phyloP scores from a whole-genome alignment of 2,888 invertebrate species.

The Conops quadrifasciatus region DNA sequence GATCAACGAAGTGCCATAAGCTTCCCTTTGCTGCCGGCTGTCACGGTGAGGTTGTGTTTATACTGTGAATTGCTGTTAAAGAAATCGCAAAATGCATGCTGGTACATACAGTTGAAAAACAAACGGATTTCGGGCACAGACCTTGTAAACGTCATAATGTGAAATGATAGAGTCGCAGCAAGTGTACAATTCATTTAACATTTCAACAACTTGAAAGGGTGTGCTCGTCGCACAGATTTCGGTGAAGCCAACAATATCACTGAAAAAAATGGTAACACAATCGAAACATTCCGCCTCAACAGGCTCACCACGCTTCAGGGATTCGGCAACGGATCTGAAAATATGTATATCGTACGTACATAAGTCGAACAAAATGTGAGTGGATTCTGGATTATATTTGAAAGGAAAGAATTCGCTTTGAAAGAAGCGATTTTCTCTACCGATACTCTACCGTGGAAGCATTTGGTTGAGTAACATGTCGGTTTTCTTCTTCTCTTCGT shows the following conservation, averaged over 20 bases:
- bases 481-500: slow-evolving; percentile 85
- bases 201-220: slow-evolving; percentile 84
- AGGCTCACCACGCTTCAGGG: slow-evolving; percentile 78
- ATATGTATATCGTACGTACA: too few species aligned
- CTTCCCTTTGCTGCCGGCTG: too few species aligned
- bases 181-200: slow-evolving; percentile 88
- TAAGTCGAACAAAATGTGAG: neutral
- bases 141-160: slow-evolving; percentile 87
- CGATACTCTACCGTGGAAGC: slow-evolving; percentile 76
- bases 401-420: too few species aligned
- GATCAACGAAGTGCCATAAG: too few species aligned
- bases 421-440: neutral
- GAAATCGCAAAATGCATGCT: too few species aligned
- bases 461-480: slow-evolving; percentile 84
- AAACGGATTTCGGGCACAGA: too few species aligned
- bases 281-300: slow-evolving; percentile 85
- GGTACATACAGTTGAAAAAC: too few species aligned
- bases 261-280: slow-evolving; percentile 84
- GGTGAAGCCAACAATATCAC: slow-evolving; percentile 86
- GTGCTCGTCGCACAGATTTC: slow-evolving; percentile 80
- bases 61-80: too few species aligned
- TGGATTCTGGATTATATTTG: neutral
- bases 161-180: slow-evolving; percentile 89
- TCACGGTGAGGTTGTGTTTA: too few species aligned
- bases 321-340: slow-evolving; percentile 79